Evolutionary conservation across 2,888 invertebrate species (phyloP).

Genomic region (Bursaphelenchus okinawaensis): DNA sequence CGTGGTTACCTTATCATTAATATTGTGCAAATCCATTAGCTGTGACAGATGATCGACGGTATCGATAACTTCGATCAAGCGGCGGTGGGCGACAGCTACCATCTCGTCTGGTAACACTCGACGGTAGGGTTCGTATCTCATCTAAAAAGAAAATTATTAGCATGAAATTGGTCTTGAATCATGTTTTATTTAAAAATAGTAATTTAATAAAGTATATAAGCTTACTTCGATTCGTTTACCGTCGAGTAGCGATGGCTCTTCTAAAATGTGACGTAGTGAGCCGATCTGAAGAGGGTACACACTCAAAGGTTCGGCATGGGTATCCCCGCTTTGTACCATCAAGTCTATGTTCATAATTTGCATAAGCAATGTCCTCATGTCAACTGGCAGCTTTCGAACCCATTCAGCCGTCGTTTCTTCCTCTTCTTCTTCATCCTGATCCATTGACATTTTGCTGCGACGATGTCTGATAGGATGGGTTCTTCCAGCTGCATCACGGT

Average conservation of each 20-base stretch:
- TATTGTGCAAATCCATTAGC: conserved; percentile 51
- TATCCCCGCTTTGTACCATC: conserved; percentile 38
- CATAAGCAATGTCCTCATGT: conserved; percentile 55
- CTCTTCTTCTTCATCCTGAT: conserved; percentile 18
- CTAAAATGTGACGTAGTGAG: conserved; percentile 44
- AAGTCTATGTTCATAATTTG: conserved; percentile 54
- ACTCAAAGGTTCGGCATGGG: conserved; percentile 22
- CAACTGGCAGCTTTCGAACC: conserved; percentile 54
- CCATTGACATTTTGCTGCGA: conserved; percentile 20
- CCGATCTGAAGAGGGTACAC: conserved; percentile 48
- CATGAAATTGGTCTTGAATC: conserved; percentile 1
- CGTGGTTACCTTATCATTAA: conserved; percentile 44
- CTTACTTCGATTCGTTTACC: conserved; percentile 53
- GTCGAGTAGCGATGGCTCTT: conserved; percentile 50
- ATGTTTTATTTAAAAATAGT: too few relatives aligned
- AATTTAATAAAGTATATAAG: conserved; percentile 14
- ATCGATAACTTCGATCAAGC: conserved; percentile 51
- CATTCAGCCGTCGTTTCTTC: conserved; percentile 39
- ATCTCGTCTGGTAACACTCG: conserved; percentile 44
- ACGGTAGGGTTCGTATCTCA: conserved; percentile 53
- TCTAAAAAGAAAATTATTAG: conserved; percentile 31
- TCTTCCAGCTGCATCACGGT: conserved; percentile 54
- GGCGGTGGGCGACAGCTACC: conserved; percentile 46
- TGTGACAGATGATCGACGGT: conserved; percentile 55
- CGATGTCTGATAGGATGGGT: conserved; percentile 34